phyloP scores from a whole-genome alignment of 2,113 vertebrate genomes.

The Heptranchias perlo region DNA sequence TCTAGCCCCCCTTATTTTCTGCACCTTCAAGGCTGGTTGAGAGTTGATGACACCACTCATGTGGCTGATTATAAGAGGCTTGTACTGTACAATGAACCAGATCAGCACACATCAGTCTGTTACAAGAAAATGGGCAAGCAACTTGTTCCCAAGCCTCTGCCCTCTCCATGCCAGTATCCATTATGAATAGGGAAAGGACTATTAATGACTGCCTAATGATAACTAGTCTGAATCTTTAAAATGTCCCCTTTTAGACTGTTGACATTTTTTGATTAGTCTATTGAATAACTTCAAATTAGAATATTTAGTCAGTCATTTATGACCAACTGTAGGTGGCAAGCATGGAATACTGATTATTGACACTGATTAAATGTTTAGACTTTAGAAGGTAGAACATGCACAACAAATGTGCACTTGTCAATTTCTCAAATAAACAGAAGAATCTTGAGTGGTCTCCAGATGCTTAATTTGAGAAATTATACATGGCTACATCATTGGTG shows the following conservation, averaged over 20 bases:
- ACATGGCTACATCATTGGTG: not conserved
- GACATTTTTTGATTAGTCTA: not conserved
- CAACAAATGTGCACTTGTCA: too few relatives aligned
- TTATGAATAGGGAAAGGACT: not conserved
- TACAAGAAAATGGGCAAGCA: not conserved
- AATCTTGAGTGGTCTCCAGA: too few relatives aligned
- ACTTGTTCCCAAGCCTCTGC: not conserved
- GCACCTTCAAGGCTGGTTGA: not conserved
- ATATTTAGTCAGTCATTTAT: not conserved
- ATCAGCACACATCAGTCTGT: not conserved
- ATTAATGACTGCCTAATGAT: not conserved
- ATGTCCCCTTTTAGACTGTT: not conserved
- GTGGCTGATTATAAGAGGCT: not conserved
- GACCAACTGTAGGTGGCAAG: not conserved
- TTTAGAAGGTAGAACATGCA: not conserved
- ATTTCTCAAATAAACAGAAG: too few relatives aligned
- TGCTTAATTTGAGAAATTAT: not conserved
- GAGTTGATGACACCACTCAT: not conserved
- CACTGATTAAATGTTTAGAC: not conserved
- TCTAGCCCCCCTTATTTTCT: not conserved
- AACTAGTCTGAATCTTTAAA: not conserved
- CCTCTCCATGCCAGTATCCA: not conserved
- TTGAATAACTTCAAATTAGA: not conserved
- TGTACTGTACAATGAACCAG: not conserved
- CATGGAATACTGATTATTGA: not conserved